phyloP scores from a whole-genome alignment of 1,140 invertebrate genomes.

The Euwallacea fornicatus region DNA sequence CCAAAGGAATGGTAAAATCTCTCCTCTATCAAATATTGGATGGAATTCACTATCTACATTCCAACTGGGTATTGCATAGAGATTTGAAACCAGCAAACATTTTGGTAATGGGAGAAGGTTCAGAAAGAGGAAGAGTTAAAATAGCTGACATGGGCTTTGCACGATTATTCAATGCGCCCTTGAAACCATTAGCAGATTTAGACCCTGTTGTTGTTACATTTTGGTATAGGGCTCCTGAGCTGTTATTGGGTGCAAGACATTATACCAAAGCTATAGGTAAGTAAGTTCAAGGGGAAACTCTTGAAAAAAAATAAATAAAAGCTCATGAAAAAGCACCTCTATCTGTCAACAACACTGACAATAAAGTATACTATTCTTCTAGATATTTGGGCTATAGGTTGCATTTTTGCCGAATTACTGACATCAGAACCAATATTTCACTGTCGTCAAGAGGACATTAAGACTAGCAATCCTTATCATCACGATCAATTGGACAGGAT shows the following conservation, averaged over 20 bases:
- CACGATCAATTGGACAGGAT: constrained; percentile 99
- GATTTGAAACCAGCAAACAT: constrained; percentile 99
- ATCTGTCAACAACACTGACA: no score
- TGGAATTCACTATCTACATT: constrained; percentile 99
- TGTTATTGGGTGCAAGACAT: constrained; percentile 94
- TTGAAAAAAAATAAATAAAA: no score
- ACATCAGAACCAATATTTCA: constrained; percentile 99
- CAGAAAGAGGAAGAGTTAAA: constrained; percentile 95
- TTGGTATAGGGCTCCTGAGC: constrained; percentile 98
- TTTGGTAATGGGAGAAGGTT: constrained; percentile 98
- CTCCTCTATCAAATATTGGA: constrained; percentile 98
- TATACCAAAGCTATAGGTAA: constrained; percentile 98
- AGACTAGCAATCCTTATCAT: constrained; percentile 99
- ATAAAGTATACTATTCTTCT: not conserved
- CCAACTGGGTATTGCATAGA: constrained; percentile 98
- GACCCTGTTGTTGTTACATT: constrained; percentile 99
- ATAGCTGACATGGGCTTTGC: constrained; percentile 99
- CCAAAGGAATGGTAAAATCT: constrained; percentile 98
- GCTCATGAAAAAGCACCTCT: no score
- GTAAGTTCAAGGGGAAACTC: constrained; percentile 12
- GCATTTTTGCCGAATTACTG: constrained; percentile 96
- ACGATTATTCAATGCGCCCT: constrained; percentile 95
- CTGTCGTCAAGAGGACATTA: constrained; percentile 99
- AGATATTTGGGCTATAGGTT: constrained; percentile 99
- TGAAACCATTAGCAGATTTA: constrained; percentile 96